A percentile compares a stretch with the other conserved stretches of the same genome.
These are phyloP conservation scores for Cheilosia scutellata DNA, from an alignment of 2,888 invertebrate species.

Conservation along the genomic window DNA sequence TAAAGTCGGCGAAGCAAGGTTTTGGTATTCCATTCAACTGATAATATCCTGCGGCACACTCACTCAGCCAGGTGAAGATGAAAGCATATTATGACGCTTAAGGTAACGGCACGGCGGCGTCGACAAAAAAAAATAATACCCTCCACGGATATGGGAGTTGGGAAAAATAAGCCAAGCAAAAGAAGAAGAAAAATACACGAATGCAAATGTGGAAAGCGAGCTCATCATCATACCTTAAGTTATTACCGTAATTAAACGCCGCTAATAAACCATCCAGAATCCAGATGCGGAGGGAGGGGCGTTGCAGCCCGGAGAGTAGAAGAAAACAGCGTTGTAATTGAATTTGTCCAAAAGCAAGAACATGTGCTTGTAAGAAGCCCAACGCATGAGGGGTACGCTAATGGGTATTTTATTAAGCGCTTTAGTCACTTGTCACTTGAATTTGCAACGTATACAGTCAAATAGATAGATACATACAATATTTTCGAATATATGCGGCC, in stretches of 20 bases:
- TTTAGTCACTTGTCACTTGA: too few relatives aligned
- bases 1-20: conserved; percentile 12
- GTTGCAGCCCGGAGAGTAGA: conserved; percentile 23
- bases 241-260: conserved; percentile 76
- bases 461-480: too few relatives aligned
- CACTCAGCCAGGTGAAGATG: conserved; percentile 72
- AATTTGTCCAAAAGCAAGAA: conserved; percentile 50
- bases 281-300: conserved; percentile 35
- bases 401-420: too few relatives aligned
- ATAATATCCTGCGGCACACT: conserved; percentile 74
- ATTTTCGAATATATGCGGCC: too few relatives aligned
- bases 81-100: conserved; percentile 74
- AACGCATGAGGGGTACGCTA: too few relatives aligned
- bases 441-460: too few relatives aligned
- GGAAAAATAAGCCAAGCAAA: conserved; percentile 16
- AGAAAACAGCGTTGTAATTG: conserved; percentile 49
- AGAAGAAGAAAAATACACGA: conserved; percentile 63
- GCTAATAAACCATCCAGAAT: conserved; percentile 75
- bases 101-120: conserved; percentile 41
- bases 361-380: too few relatives aligned
- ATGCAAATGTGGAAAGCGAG: conserved; percentile 72
- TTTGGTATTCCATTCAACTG: conserved; percentile 68
- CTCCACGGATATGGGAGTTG: conserved; percentile 14
- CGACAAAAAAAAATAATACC: conserved; percentile 27
- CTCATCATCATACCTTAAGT: conserved; percentile 75